Evolutionary conservation across 2,888 invertebrate species (phyloP), one percentile per base, ranked within the genome.

Genomic region (Diplazon laetatorius): DNA sequence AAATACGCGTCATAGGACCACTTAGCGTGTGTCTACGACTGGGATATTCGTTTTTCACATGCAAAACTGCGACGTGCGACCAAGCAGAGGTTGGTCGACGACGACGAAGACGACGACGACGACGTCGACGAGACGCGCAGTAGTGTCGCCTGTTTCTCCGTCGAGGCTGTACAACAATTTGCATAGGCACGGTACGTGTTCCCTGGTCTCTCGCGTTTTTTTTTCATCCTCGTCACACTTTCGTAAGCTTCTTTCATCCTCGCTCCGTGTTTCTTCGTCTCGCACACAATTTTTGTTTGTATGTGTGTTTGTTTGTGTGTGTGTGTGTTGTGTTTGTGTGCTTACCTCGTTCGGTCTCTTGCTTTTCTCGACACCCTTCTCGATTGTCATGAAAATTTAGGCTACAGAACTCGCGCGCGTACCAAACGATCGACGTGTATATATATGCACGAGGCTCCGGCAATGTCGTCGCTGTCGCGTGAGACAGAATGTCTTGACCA

Each of bases 311-410:
- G n/a, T n/a, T n/a, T n/a, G n/a, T n/a, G n/a, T n/a, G n/a, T n/a
- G n/a, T n/a, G n/a, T n/a, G n/a, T n/a, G n/a, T n/a, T n/a, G 20
- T 10, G 25, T 35, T 35, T 63, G n/a, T 25, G 68, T 60, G 16
- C 22, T 12, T 60, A 48, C 30, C 48, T 25, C n/a, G 60, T 20
- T 50, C 69, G 72, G 48, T 68, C 68, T 72, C 71, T 75, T 66
- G 66, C 78, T 55, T 57, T 75, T 44, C 66, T 74, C 68, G 78
- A 79, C 78, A 79, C 75, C 75, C 68, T 46, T 46, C 44, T 62
- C 78, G 50, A 79, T 79, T 79, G 78, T 79, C 63, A 79, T 79
- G 75, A 75, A 76, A 72, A 72, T 75, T 72, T 75, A 39, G 66
- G 55, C 69, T 18, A 39, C 42, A 52, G 25, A 52, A 57, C 37